Percentiles rank a stretch among this genome's conserved stretches.
Conservation (phyloP, 2,888 invertebrate genomes). For the Pterobdella sp. region DNA sequence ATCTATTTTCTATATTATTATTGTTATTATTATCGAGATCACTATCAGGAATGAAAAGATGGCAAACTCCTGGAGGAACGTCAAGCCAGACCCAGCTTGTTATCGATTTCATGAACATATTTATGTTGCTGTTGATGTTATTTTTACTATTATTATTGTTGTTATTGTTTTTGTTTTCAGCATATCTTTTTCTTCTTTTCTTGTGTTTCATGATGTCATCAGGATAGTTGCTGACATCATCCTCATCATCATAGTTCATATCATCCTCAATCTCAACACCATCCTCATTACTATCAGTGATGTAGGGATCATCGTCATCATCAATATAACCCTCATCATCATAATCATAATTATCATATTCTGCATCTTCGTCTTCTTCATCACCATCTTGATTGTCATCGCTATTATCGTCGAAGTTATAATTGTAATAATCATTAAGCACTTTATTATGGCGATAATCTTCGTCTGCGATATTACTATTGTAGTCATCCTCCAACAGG, state of each 20-base stretch:
- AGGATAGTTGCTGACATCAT: not conserved
- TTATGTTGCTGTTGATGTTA: not conserved
- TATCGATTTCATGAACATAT: not conserved
- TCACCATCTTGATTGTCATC: no score
- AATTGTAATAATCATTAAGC: no score
- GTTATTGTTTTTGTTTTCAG: not conserved
- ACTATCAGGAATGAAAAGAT: not conserved
- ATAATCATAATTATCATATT: no score
- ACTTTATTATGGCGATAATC: no score
- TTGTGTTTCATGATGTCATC: not conserved
- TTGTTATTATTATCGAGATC: not conserved
- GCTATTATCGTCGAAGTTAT: no score
- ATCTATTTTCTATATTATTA: no score
- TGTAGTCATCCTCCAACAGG: no score
- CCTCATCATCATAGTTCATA: not conserved
- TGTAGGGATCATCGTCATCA: not conserved
- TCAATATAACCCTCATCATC: not conserved
- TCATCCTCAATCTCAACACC: not conserved
- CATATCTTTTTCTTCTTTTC: not conserved
- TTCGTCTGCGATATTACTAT: no score
- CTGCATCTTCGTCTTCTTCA: no score
- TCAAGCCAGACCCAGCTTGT: conserved; percentile 5
- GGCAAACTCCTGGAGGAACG: conserved; percentile 2
- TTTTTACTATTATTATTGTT: not conserved
- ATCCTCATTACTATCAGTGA: not conserved